Base-by-base conservation (phyloP, 2,888 invertebrate species). In the Eilema depressum region DNA sequence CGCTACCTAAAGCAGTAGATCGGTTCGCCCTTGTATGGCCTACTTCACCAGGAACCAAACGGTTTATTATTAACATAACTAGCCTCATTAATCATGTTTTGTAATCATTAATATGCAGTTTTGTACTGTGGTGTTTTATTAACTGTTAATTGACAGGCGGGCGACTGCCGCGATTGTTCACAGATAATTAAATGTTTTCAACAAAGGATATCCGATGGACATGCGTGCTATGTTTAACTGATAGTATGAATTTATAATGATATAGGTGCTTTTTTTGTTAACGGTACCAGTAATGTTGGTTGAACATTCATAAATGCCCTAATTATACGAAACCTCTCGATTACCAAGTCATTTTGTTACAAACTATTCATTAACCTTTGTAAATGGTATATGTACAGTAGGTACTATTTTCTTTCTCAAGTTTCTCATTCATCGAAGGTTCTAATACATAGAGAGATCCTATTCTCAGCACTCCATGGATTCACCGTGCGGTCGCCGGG, bases 91-190 rank as follows among this genome's bases (percentile, higher is more conserved):
- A 61, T 61, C 59, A 53, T 61, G 26, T 61, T 61, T 53, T 60
- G 53, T 25, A 69, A 41, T 69, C 47, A 53, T 59, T 53, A 69
- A 61, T 17, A 3, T 33, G 60, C 69, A 53, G 65, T 65, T 65
- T 23, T 33, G 26, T 60, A 59, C 23, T 71, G 68, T 68, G 65
- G 71, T 65, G 20, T 68, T 71, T 71, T 71, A 68, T 65, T 65
- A 65, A 65, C 37, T 71, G 53, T 65, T 65, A 71, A 71, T 71
- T 68, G 65, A 65, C 30, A 33, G 47, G 25, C 67, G 63, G 33
- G 37, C 23, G 23, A 57, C 64, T 56, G 56, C 33, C n/a, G 70
- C 66, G 66, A 57, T 63, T 70, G 25, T 47, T 20, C 53, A 63
- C 66, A 56, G 28, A 66, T 66, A 63, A 70, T 66, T 70, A 47